These are phyloP conservation scores for Ageneiosus marmoratus DNA, from an alignment of 2,113 vertebrate species.

Conservation along the genomic window DNA sequence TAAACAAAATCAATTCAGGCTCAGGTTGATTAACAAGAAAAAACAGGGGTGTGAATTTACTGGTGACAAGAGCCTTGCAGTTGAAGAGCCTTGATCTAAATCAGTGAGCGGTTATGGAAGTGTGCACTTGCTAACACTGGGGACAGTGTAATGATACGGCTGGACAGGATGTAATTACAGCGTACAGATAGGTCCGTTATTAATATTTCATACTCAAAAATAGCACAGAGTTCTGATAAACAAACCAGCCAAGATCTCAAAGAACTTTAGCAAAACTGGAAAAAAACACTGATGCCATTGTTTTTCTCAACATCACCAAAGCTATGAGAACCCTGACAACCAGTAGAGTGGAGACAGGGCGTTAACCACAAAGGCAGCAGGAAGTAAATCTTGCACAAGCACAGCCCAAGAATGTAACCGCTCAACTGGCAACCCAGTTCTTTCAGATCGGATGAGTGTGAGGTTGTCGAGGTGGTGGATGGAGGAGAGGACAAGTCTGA, in stretches of 20 bases:
- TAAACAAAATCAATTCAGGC: background rate
- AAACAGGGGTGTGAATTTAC: background rate
- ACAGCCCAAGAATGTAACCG: slow-evolving; percentile 6
- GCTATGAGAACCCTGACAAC: background rate
- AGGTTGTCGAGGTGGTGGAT: background rate
- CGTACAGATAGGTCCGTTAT: slow-evolving; percentile 19
- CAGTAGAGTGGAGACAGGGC: background rate
- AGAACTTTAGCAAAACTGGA: background rate
- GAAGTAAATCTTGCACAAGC: slow-evolving; percentile 5
- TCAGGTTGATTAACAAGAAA: background rate
- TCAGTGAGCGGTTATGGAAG: background rate
- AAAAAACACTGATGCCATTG: background rate
- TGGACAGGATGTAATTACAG: slow-evolving; percentile 26
- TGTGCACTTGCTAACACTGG: background rate
- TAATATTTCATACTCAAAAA: slow-evolving; percentile 42
- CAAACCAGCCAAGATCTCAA: background rate
- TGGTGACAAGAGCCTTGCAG: background rate
- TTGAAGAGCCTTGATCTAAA: background rate
- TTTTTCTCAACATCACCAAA: background rate
- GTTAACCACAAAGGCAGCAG: background rate
- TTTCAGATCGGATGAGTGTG: slow-evolving; percentile 40
- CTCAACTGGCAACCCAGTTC: slow-evolving; percentile 34
- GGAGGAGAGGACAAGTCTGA: background rate
- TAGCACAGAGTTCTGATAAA: background rate
- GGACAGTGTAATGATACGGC: background rate